Evolutionary conservation across 1,140 invertebrate species (phyloP).

Genomic region (Tigriopus japonicus): DNA sequence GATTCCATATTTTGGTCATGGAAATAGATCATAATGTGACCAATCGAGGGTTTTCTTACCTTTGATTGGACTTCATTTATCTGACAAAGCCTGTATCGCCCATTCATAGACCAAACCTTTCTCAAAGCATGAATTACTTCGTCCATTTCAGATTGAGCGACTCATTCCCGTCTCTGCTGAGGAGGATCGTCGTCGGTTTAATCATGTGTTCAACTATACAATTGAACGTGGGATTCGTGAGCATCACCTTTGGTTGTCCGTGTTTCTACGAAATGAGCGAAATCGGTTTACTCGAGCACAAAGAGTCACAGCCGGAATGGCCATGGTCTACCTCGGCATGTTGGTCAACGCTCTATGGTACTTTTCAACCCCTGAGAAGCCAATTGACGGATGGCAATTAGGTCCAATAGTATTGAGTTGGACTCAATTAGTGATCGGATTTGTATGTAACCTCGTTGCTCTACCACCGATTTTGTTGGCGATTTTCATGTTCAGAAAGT

Average conservation of each 20-base stretch:
- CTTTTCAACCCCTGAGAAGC: constrained; percentile 19
- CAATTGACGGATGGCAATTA: not conserved
- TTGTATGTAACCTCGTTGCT: constrained; percentile 26
- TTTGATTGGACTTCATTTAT: too few relatives aligned
- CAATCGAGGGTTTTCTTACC: too few relatives aligned
- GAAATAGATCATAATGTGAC: too few relatives aligned
- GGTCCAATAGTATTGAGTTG: not conserved
- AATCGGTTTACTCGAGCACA: constrained; percentile 32
- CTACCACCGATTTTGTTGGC: constrained; percentile 34
- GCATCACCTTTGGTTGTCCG: constrained; percentile 37
- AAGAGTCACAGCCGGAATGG: constrained; percentile 32
- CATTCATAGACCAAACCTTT: too few relatives aligned
- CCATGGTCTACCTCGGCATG: constrained; percentile 33
- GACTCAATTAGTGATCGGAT: constrained; percentile 13
- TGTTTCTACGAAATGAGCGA: constrained; percentile 32
- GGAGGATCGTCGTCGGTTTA: not conserved
- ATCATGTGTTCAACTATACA: constrained; percentile 28
- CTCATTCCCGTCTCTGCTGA: not conserved
- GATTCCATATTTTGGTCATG: too few relatives aligned
- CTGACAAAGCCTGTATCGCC: too few relatives aligned
- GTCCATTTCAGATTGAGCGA: constrained; percentile 11
- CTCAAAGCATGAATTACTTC: too few relatives aligned
- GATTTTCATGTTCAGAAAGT: constrained; percentile 24
- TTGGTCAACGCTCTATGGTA: constrained; percentile 37
- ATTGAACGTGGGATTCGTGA: constrained; percentile 30